Base-by-base conservation (phyloP, 2,888 invertebrate species). In the Epinotia demarniana region DNA sequence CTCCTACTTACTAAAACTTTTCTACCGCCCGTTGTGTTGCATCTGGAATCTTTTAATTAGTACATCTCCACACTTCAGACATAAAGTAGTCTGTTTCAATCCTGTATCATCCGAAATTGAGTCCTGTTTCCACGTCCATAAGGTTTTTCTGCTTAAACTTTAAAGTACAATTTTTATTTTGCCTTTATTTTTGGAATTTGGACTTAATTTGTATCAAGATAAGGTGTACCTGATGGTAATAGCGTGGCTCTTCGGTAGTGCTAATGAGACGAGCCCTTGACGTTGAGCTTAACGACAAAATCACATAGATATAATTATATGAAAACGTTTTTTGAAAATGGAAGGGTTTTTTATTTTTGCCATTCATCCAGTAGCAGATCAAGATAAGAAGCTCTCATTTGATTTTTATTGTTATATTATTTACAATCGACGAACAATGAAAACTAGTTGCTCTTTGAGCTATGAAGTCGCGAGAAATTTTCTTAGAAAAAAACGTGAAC, bases 201-300 rank as follows among this genome's bases (percentile, higher is more conserved):
- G 49, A 53, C 39, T 12, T 53, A 66, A 75, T 43, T 58, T 6
- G 6, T 18, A 23, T 60, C 11, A 3, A 0, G 4, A 12, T 19
- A 63, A 19, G 53, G 60, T 43, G 13, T 5, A 23, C n/a, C n/a
- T n/a, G n/a, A 12, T 27, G n/a, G 16, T 55, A 12, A 1, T 6
- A 5, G 71, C 61, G 79, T 81, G 79, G 78, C 81, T 84, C 79
- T 78, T 82, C 85, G 82, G 83, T 81, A 79, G 79, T 83, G 80
- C 84, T 92, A 93, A 92, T 91, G 91, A 93, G 91, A 90, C 90
- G 84, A 83, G 79, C 86, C 84, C 89, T 90, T 86, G 79, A 81
- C 81, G 67, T 27, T 67, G 57, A 55, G 75, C 61, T 68, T 75
- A 66, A 75, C 75, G 66, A 75, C 64, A 73, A 69, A 72, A 74